Evolutionary conservation across 2,888 invertebrate species (phyloP), one percentile per base, ranked within the genome.

Genomic region (Podotricha telesiphe): DNA sequence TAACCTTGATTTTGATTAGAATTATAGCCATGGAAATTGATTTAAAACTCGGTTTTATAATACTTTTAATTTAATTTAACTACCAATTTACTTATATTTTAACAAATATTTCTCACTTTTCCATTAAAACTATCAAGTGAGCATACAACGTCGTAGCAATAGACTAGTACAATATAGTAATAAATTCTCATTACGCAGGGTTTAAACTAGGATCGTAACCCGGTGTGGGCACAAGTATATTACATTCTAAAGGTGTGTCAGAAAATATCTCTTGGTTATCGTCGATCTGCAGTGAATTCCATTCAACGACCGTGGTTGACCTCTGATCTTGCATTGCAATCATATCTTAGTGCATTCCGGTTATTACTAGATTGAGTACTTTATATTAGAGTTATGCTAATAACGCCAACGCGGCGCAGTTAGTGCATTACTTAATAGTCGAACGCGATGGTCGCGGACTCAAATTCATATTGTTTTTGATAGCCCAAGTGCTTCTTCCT

Each of bases 251-350:
- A 67, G 69, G 72, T 67, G 72, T 72, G 67, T 69, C 67, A 34
- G 59, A 72, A 67, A 63, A 68, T 71, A 68, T 65, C 68, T 68
- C 61, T 68, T 37, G 19, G 61, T 48, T 72, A 69, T 71, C 69
- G 63, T 37, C 64, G 67, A 69, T 58, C 61, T 65, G 61, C 40
- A 47, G 65, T 67, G 71, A 69, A 72, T 71, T 63, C 72, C 71
- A 55, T 68, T 71, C 70, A 68, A 75, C 64, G 67, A 68, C 71
- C 50, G 71, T 58, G 68, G 64, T 70, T 74, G 70, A 75, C 72
- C 73, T 72, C 62, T 74, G 75, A 69, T 74, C 76, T 75, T 71
- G 68, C 65, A 70, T 69, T 65, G 74, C 73, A 70, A 65, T 72
- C 70, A 70, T 72, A 74, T 73, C 68, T 72, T 63, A 42, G 37